Evolutionary conservation across 1,140 invertebrate genomes (phyloP).

Genomic region (Mercenaria mercenaria): DNA sequence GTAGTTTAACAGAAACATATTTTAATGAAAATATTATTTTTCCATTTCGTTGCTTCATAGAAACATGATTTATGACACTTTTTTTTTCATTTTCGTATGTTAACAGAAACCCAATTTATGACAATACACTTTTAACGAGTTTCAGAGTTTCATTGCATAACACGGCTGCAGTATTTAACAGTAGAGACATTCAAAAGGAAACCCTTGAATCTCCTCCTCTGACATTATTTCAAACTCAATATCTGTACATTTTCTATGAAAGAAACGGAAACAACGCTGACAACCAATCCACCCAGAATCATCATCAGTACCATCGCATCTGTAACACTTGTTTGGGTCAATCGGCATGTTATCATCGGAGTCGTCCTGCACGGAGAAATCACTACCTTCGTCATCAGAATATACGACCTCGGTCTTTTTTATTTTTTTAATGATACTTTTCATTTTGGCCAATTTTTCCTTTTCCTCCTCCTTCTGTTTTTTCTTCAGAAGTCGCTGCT

Average conservation of each 20-base stretch:
- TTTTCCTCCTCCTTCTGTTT: neutral
- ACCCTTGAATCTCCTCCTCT: neutral
- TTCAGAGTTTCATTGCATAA: no score
- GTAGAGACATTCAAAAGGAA: neutral
- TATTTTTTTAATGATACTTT: neutral
- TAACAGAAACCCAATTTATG: no score
- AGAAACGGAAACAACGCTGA: neutral
- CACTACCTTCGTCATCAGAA: neutral
- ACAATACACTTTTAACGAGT: no score
- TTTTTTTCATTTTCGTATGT: no score
- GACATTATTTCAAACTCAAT: neutral
- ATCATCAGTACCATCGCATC: neutral
- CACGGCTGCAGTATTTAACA: no score
- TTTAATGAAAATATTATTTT: no score
- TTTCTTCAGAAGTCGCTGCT: slow-evolving; percentile 1
- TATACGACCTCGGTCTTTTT: neutral
- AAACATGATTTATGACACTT: no score
- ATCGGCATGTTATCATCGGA: neutral
- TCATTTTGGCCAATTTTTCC: neutral
- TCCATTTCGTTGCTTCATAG: no score
- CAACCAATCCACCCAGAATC: neutral
- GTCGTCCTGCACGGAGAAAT: neutral
- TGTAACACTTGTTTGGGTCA: neutral
- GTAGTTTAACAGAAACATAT: no score
- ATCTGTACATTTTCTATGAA: neutral